These are phyloP conservation scores for Lepidochitona cinerea DNA, from an alignment of 2,888 invertebrate species.

Conservation along the genomic window DNA sequence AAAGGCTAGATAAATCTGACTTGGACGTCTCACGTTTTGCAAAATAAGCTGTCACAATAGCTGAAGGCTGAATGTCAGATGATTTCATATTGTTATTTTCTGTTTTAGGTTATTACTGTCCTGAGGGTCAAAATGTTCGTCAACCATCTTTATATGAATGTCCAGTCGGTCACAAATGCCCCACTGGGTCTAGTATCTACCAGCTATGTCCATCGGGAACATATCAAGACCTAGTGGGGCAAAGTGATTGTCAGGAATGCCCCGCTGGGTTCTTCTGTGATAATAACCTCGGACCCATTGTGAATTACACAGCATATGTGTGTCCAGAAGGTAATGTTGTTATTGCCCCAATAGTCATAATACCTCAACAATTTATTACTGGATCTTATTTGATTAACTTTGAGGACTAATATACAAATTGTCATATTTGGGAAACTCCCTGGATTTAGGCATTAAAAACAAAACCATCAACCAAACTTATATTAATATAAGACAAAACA, in stretches of 20 bases:
- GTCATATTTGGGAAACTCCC: too few relatives aligned
- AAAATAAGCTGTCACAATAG: too few relatives aligned
- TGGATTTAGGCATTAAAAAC: too few relatives aligned
- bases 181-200: constrained; percentile 45
- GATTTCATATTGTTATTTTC: too few relatives aligned
- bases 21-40: too few relatives aligned
- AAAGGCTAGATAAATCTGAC: too few relatives aligned
- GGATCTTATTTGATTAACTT: background rate
- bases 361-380: background rate
- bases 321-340: constrained; percentile 58
- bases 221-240: constrained; percentile 58
- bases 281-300: constrained; percentile 54
- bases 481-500: too few relatives aligned
- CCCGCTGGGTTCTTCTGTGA: constrained; percentile 67
- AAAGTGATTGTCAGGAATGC: constrained; percentile 60
- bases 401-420: background rate
- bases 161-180: constrained; percentile 62
- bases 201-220: constrained; percentile 59
- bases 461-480: too few relatives aligned
- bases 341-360: background rate
- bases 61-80: too few relatives aligned
- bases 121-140: constrained; percentile 50
- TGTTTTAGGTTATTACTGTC: constrained; percentile 62
- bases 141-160: constrained; percentile 55
- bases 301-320: constrained; percentile 55